A percentile compares a stretch with the other conserved stretches of the same genome.
phyloP scores from a whole-genome alignment of 2,888 invertebrate genomes.

The Chydorus sphaericus region DNA sequence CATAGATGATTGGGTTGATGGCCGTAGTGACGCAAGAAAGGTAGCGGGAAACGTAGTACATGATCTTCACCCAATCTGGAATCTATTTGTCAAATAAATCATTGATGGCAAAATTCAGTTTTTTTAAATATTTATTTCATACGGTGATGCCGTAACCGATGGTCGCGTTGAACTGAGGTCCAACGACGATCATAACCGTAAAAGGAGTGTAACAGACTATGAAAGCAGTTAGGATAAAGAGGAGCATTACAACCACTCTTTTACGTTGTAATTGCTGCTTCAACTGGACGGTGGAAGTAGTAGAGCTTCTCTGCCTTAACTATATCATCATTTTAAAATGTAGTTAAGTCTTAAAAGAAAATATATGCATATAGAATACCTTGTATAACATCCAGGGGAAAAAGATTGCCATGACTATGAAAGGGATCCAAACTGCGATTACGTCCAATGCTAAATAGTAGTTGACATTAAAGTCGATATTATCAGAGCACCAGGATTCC shows the following conservation, averaged over 20 bases:
- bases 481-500: conserved; percentile 61
- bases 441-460: conserved; percentile 67
- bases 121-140: too few species aligned
- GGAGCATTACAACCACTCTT: conserved; percentile 52
- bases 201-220: conserved; percentile 56
- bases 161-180: too few species aligned
- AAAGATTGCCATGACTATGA: conserved; percentile 54
- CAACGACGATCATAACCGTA: conserved; percentile 50
- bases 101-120: too few species aligned
- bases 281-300: conserved; percentile 34
- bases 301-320: not conserved
- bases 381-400: conserved; percentile 57
- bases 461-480: conserved; percentile 42
- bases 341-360: too few species aligned
- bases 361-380: too few species aligned
- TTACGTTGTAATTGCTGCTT: not conserved
- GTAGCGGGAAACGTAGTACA: conserved; percentile 54
- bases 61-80: conserved; percentile 37
- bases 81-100: conserved; percentile 38
- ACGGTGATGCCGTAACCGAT: too few species aligned
- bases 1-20: conserved; percentile 61
- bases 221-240: conserved; percentile 50
- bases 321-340: not conserved
- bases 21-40: conserved; percentile 56
- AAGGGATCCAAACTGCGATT: conserved; percentile 61